phyloP scores from a whole-genome alignment of 2,888 invertebrate genomes.

The Mythimna pallens region DNA sequence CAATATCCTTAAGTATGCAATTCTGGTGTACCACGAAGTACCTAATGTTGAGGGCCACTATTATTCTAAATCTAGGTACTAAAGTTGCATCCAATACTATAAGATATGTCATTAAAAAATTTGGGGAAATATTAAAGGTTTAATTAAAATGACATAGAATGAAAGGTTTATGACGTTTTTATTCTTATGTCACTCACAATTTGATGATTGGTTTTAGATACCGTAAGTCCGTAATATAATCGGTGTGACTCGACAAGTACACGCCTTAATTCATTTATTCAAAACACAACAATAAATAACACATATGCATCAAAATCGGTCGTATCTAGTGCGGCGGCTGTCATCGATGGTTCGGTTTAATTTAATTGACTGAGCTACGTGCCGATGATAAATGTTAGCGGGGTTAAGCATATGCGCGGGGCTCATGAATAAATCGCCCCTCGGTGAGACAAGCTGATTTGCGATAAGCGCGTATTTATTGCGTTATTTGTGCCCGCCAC shows the following conservation, averaged over 20 bases:
- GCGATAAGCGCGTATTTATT: conserved; percentile 90
- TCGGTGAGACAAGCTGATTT: conserved; percentile 88
- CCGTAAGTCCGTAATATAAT: background rate
- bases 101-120: background rate
- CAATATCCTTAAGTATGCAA: background rate
- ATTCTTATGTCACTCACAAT: background rate
- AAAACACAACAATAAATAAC: conserved; percentile 82
- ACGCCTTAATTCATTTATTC: conserved; percentile 74
- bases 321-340: conserved; percentile 83
- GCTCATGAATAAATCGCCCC: conserved; percentile 88
- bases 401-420: conserved; percentile 86
- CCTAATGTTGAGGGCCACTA: background rate
- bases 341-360: conserved; percentile 87
- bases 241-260: conserved; percentile 11
- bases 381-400: conserved; percentile 88
- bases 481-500: conserved; percentile 87
- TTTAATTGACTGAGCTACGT: conserved; percentile 88
- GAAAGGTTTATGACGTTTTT: too few relatives aligned
- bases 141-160: too few relatives aligned
- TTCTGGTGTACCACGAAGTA: background rate
- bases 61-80: background rate
- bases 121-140: background rate
- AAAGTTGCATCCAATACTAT: background rate
- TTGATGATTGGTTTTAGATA: background rate
- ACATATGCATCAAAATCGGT: conserved; percentile 77